A percentile compares a stretch with the other conserved stretches of the same genome.
These are phyloP conservation scores for Pharmacophagus antenor DNA, from an alignment of 2,888 invertebrate species.

Conservation along the genomic window DNA sequence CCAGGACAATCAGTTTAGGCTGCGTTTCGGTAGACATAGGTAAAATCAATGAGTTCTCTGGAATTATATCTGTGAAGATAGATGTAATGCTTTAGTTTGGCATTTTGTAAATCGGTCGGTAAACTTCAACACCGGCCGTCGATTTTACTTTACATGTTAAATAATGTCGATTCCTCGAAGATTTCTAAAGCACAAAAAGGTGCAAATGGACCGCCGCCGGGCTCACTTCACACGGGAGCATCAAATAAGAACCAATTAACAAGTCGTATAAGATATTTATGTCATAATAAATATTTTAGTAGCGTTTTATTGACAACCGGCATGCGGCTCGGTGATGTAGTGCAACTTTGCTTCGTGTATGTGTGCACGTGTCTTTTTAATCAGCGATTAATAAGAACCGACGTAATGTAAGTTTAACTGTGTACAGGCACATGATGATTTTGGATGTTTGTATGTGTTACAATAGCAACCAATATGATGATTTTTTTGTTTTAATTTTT, in stretches of 20 bases:
- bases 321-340: conserved; percentile 36
- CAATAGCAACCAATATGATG: no score
- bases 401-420: no score
- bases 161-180: conserved; percentile 15
- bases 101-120: background rate
- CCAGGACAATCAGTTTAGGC: no score
- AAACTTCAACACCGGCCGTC: background rate
- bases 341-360: background rate
- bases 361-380: background rate
- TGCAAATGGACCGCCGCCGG: conserved; percentile 49
- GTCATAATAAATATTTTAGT: conserved; percentile 42
- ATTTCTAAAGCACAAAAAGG: conserved; percentile 36
- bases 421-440: no score
- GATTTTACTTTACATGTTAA: conserved; percentile 9
- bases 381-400: background rate
- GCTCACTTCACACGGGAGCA: conserved; percentile 48
- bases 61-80: no score
- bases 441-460: no score
- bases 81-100: background rate
- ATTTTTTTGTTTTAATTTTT: no score
- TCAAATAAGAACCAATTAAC: conserved; percentile 48
- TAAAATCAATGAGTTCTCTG: no score
- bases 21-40: background rate
- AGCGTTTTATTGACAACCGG: conserved; percentile 37
- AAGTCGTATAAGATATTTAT: conserved; percentile 44